These are phyloP conservation scores for Cacoxenus indagator DNA, from an alignment of 2,888 invertebrate genomes.

Conservation along the genomic window DNA sequence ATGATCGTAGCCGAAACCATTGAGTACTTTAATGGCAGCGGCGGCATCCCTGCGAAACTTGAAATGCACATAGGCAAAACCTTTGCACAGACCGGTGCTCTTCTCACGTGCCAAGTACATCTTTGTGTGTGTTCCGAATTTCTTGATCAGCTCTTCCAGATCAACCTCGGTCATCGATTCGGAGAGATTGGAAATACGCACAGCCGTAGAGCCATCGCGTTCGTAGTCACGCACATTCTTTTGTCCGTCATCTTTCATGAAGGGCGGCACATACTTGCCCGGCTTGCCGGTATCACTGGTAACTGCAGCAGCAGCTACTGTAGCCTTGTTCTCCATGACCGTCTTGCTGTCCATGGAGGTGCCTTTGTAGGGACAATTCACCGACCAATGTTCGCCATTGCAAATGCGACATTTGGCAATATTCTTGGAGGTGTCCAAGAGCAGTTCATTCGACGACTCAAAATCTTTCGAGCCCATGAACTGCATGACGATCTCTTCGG, in stretches of 20 bases:
- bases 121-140: constrained; percentile 93
- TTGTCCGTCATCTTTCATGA: constrained; percentile 86
- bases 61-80: constrained; percentile 98
- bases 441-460: constrained; percentile 87
- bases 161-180: constrained; percentile 96
- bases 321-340: constrained; percentile 73
- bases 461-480: constrained; percentile 90
- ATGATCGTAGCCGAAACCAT: constrained; percentile 97
- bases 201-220: constrained; percentile 89
- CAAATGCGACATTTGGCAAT: constrained; percentile 86
- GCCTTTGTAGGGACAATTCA: constrained; percentile 97
- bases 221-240: constrained; percentile 75
- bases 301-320: constrained; percentile 58
- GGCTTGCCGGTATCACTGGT: constrained; percentile 53
- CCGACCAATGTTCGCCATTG: constrained; percentile 98
- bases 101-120: constrained; percentile 97
- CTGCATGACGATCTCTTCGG: constrained; percentile 96
- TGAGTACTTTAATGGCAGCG: constrained; percentile 87
- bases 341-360: constrained; percentile 80
- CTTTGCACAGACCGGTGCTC: constrained; percentile 87
- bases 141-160: constrained; percentile 94
- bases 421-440: constrained; percentile 85
- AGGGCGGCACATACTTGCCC: constrained; percentile 88
- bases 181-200: constrained; percentile 96
- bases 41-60: constrained; percentile 91